A percentile compares a stretch with the other conserved stretches of the same genome.
These are phyloP conservation scores for Urosaurus nigricauda DNA, from an alignment of 2,797 vertebrate genomes.

Conservation along the genomic window DNA sequence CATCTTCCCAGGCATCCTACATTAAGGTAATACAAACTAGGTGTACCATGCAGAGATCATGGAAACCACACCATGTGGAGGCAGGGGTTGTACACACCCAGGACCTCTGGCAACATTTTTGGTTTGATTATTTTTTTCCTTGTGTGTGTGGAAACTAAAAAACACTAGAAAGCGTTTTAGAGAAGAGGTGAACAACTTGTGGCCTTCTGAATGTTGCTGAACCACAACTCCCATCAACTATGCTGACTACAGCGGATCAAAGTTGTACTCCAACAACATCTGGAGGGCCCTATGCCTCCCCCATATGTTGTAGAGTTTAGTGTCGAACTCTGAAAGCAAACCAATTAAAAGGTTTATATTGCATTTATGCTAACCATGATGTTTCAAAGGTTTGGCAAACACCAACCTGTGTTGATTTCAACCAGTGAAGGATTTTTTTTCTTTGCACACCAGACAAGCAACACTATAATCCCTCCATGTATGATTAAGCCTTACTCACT, in stretches of 20 bases:
- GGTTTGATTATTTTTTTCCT: not conserved
- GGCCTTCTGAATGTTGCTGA: not conserved
- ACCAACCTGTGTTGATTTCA: not conserved
- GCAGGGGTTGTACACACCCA: not conserved
- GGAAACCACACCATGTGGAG: not conserved
- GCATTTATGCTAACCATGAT: not conserved
- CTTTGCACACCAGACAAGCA: not conserved
- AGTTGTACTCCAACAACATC: not conserved
- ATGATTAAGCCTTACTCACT: conserved; percentile 1
- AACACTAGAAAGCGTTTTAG: not conserved
- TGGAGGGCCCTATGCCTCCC: not conserved
- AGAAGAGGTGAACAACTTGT: too few species aligned
- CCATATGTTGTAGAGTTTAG: not conserved
- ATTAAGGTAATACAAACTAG: conserved; percentile 1
- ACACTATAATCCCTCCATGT: not conserved
- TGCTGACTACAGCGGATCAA: not conserved
- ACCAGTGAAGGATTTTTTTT: not conserved
- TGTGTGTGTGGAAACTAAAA: too few species aligned
- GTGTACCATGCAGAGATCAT: too few species aligned
- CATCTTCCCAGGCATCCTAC: not conserved
- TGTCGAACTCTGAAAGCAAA: not conserved
- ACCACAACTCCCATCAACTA: not conserved
- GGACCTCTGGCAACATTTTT: not conserved
- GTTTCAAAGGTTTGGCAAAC: not conserved
- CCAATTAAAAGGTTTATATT: not conserved